A percentile compares a stretch with the other conserved stretches of the same genome.
Evolutionary conservation across 2,113 vertebrate genomes (phyloP).

Genomic region (Silurus glanis): DNA sequence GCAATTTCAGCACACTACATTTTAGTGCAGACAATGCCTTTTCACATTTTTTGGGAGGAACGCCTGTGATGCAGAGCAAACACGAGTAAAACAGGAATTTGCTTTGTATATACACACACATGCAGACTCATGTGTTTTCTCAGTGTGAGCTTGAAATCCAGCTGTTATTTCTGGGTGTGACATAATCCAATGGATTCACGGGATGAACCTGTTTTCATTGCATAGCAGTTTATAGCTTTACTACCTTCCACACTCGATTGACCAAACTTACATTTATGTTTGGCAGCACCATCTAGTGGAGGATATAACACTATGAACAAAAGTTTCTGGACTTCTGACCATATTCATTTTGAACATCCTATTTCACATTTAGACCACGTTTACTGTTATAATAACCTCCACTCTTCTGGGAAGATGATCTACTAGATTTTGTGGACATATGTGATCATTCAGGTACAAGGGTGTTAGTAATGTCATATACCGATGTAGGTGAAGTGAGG

Average conservation of each 20-base stretch:
- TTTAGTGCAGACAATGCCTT: neutral
- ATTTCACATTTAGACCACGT: too few species aligned
- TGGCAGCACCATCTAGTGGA: conserved; percentile 43
- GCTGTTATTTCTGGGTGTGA: neutral
- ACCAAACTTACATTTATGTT: neutral
- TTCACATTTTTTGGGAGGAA: neutral
- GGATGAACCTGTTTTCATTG: neutral
- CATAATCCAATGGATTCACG: neutral
- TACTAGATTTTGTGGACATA: too few species aligned
- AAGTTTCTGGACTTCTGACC: too few species aligned
- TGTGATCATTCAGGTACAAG: too few species aligned
- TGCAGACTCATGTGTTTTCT: neutral
- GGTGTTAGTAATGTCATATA: too few species aligned
- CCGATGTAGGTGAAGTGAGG: too few species aligned
- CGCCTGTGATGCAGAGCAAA: neutral
- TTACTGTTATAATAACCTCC: too few species aligned
- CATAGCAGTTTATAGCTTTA: neutral
- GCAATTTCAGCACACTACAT: neutral
- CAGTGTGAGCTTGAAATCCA: neutral
- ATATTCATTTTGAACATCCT: too few species aligned
- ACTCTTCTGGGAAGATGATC: too few species aligned
- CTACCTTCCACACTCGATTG: neutral
- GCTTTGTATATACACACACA: neutral
- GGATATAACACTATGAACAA: neutral
- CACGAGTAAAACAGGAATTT: neutral